Conservation (phyloP, 2,888 invertebrate species). For the Melikaiella ostensackeni region DNA sequence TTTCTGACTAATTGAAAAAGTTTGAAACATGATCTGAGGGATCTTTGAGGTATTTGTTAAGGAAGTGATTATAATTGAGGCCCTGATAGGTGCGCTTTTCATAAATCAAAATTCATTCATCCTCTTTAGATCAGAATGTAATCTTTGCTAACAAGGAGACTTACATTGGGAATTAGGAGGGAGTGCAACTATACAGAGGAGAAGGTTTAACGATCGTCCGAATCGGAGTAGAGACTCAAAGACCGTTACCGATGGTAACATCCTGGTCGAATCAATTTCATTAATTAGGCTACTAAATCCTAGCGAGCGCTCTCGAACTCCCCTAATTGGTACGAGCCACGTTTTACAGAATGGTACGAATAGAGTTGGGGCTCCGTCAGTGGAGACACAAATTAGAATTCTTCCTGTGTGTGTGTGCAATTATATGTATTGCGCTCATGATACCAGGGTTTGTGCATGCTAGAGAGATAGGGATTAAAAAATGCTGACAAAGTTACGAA, state of each 20-base stretch:
- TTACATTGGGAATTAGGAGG: constrained; percentile 35
- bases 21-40: not conserved
- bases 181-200: constrained; percentile 52
- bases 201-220: constrained; percentile 54
- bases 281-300: constrained; percentile 74
- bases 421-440: constrained; percentile 41
- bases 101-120: not conserved
- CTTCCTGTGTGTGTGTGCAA: constrained; percentile 45
- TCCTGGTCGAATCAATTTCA: constrained; percentile 71
- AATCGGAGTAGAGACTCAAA: constrained; percentile 52
- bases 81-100: too few relatives aligned
- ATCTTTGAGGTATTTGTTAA: not conserved
- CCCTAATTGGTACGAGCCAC: constrained; percentile 69
- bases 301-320: constrained; percentile 61
- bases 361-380: constrained; percentile 47
- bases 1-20: not conserved
- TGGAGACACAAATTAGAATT: constrained; percentile 47
- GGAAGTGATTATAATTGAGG: not conserved
- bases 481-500: constrained; percentile 74
- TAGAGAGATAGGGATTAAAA: constrained; percentile 65
- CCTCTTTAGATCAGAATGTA: not conserved
- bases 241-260: constrained; percentile 58
- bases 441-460: constrained; percentile 41
- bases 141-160: constrained; percentile 13
- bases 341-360: constrained; percentile 61